Evolutionary conservation across 2,888 invertebrate species (phyloP), one percentile per base, ranked within the genome.

Genomic region (Eucriotettix oculatus): DNA sequence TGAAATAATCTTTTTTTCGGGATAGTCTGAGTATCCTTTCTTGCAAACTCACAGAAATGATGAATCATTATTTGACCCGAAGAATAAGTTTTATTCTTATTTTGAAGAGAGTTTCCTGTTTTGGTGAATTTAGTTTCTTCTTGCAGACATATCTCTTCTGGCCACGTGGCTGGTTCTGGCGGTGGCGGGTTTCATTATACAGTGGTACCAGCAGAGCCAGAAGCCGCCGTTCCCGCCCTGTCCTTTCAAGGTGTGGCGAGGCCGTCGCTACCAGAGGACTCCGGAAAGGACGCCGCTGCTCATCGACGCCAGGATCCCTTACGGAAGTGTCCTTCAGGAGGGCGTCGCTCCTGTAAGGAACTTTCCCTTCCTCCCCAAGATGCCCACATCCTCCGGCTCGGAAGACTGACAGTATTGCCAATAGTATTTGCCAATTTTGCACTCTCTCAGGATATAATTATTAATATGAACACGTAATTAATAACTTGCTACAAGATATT

Each of bases 191-290:
- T 74, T 78, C 64, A 68, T 72, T 43, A 73, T 78, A 66, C 86
- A 86, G 69, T 72, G 76, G 57, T 74, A 74, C 68, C 72, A 78
- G 60, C 81, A 80, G 68, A 71, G 73, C 16, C 78, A 79, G 12
- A 74, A 76, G 60, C 79, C 84, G 0, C 83, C 84, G 0, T 85
- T 85, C 71, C 84, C 84, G 0, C 80, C 82, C 0, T 79, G 79
- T 54, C 61, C 62, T 17, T 59, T 42, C 59, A 42, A 14, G 17
- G 52, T 52, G 59, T 14, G 58, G 10, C 59, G 41, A 48, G 56
- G 42, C n/a, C 16, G 58, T 40, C 16, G 14, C 44, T 9, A 52
- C 29, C 29, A 16, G 40, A 16, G 14, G 16, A 40, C 59, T 52
- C 10, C 29, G 16, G 66, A 65, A 58, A 56, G 58, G 53, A 64